Evolutionary conservation across 2,113 vertebrate species (phyloP).

Genomic region (Semicossyphus pulcher): DNA sequence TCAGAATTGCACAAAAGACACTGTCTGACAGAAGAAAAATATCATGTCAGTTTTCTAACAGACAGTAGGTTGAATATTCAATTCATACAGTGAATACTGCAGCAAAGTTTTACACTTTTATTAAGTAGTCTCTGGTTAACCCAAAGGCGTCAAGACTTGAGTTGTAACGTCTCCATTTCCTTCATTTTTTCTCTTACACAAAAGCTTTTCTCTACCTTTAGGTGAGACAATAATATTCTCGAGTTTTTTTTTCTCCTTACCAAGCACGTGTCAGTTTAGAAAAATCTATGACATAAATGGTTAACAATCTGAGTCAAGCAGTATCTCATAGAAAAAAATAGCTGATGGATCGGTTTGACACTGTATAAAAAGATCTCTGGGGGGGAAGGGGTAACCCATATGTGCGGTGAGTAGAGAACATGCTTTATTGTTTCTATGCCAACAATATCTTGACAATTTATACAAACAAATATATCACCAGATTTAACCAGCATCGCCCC

Average conservation of each 20-base stretch:
- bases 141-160: constrained; percentile 5
- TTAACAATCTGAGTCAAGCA: not conserved
- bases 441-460: too few relatives aligned
- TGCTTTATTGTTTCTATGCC: too few relatives aligned
- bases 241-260: not conserved
- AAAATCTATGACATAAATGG: too few relatives aligned
- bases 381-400: too few relatives aligned
- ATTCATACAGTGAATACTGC: constrained; percentile 9
- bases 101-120: not conserved
- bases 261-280: not conserved
- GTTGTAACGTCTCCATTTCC: constrained; percentile 11
- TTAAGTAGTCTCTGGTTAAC: constrained; percentile 6
- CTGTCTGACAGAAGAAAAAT: not conserved
- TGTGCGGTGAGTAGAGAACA: too few relatives aligned
- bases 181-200: constrained; percentile 29
- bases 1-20: not conserved
- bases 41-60: not conserved
- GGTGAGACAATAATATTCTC: not conserved
- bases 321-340: not conserved
- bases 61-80: not conserved
- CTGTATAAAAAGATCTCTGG: too few relatives aligned
- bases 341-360: too few relatives aligned
- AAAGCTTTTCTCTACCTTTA: constrained; percentile 4
- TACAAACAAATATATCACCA: too few relatives aligned
- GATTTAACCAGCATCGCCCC: too few relatives aligned